A percentile compares a stretch with the other conserved stretches of the same genome.
These are phyloP conservation scores for Zingel zingel DNA, from an alignment of 2,113 vertebrate genomes.

Conservation along the genomic window DNA sequence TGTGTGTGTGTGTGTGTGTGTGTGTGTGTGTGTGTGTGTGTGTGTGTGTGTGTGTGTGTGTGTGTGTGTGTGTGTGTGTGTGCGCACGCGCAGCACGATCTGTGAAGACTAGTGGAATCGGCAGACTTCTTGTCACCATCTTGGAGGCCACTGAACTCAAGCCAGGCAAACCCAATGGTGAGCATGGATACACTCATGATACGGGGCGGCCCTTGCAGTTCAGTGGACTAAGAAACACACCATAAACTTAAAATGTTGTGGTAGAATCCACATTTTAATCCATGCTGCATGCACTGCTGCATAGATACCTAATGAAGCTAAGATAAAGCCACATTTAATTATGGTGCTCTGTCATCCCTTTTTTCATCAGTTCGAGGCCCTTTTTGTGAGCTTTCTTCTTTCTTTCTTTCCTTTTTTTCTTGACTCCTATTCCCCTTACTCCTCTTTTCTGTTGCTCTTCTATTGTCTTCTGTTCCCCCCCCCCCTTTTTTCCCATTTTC, in stretches of 20 bases:
- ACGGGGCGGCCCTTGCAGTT: not conserved
- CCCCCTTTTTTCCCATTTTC: not conserved
- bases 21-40: slow-evolving; percentile 26
- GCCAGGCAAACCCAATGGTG: slow-evolving; percentile 92
- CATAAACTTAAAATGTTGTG: not conserved
- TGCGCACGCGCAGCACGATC: slow-evolving; percentile 87
- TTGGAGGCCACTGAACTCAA: slow-evolving; percentile 95
- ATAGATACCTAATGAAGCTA: not conserved
- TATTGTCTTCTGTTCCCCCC: not conserved
- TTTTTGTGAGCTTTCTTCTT: not conserved
- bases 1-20: not conserved
- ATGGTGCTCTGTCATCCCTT: not conserved
- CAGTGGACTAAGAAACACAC: slow-evolving; percentile 8
- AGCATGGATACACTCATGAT: slow-evolving; percentile 36
- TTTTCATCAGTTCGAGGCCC: not conserved
- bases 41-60: slow-evolving; percentile 27
- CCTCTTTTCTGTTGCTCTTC: not conserved
- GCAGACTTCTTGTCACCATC: slow-evolving; percentile 93
- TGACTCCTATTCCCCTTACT: not conserved
- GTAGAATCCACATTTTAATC: not conserved
- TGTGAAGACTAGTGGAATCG: slow-evolving; percentile 91
- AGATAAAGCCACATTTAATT: slow-evolving; percentile 12
- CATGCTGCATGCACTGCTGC: not conserved
- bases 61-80: slow-evolving; percentile 32
- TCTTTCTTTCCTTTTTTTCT: not conserved